Evolutionary conservation across 2,888 invertebrate genomes (phyloP).

Genomic region (Amitus sp.): DNA sequence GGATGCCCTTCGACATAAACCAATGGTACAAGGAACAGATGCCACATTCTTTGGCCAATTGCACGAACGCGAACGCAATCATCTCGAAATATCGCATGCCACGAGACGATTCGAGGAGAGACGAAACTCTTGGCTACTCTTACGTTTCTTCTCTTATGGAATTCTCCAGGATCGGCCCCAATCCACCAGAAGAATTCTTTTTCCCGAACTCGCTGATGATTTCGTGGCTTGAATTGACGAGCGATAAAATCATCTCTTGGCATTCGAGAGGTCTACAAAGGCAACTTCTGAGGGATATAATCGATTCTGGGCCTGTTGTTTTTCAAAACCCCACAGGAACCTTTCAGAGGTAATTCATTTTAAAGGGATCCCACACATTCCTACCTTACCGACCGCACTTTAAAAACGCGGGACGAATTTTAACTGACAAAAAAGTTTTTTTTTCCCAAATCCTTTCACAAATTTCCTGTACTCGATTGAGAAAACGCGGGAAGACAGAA

Average conservation of each 20-base stretch:
- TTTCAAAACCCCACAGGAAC: conserved; percentile 71
- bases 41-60: conserved; percentile 70
- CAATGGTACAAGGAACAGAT: conserved; percentile 96
- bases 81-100: conserved; percentile 52
- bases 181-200: conserved; percentile 81
- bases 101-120: conserved; percentile 18
- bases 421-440: not conserved
- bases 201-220: conserved; percentile 85
- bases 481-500: no score
- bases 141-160: conserved; percentile 53
- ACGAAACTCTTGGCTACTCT: conserved; percentile 42
- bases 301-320: conserved; percentile 71
- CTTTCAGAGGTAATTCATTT: conserved; percentile 68
- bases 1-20: conserved; percentile 85
- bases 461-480: no score
- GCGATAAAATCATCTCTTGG: conserved; percentile 67
- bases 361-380: no score
- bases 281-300: conserved; percentile 71
- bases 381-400: no score
- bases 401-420: not conserved
- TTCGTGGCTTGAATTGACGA: conserved; percentile 71
- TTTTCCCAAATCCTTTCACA: no score
- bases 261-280: conserved; percentile 73
- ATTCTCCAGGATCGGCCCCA: conserved; percentile 49
- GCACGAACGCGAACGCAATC: conserved; percentile 55